phyloP scores from a whole-genome alignment of 2,888 invertebrate genomes.

The Aelia acuminata region DNA sequence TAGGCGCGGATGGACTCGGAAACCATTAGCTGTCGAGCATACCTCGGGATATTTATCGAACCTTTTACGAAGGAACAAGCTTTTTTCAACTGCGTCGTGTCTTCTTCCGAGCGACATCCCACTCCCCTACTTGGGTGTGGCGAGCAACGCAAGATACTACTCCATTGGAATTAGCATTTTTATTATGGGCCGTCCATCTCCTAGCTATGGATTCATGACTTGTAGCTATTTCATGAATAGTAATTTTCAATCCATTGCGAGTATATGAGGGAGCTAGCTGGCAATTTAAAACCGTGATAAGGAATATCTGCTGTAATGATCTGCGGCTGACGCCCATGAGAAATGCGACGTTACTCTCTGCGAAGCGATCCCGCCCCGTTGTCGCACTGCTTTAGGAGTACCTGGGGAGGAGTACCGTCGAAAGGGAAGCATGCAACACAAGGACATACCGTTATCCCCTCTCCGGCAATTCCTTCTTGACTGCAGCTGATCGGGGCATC shows the following conservation, averaged over 20 bases:
- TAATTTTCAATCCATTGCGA: not conserved
- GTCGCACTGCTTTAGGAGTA: not conserved
- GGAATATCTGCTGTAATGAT: constrained; percentile 12
- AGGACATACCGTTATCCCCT: constrained; percentile 39
- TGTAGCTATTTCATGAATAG: constrained; percentile 39
- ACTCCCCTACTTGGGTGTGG: not conserved
- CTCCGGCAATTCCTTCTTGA: not conserved
- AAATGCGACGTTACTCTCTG: not conserved
- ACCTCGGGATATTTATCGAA: constrained; percentile 2
- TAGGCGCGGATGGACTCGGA: not conserved
- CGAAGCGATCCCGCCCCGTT: not conserved
- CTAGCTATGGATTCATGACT: constrained; percentile 3
- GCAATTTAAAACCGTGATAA: constrained; percentile 41
- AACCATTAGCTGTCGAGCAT: not conserved
- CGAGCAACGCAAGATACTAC: not conserved
- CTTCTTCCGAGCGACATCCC: not conserved
- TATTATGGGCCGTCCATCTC: not conserved
- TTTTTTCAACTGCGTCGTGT: constrained; percentile 11
- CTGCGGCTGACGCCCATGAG: not conserved
- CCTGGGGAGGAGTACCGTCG: not conserved
- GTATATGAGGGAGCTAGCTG: not conserved
- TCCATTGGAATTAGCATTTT: constrained; percentile 28
- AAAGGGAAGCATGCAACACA: constrained; percentile 6
- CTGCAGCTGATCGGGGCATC: constrained; percentile 41
- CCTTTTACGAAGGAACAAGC: constrained; percentile 32